These are phyloP conservation scores for Hafferia zeledoni DNA, from an alignment of 2,797 vertebrate species.

Conservation along the genomic window DNA sequence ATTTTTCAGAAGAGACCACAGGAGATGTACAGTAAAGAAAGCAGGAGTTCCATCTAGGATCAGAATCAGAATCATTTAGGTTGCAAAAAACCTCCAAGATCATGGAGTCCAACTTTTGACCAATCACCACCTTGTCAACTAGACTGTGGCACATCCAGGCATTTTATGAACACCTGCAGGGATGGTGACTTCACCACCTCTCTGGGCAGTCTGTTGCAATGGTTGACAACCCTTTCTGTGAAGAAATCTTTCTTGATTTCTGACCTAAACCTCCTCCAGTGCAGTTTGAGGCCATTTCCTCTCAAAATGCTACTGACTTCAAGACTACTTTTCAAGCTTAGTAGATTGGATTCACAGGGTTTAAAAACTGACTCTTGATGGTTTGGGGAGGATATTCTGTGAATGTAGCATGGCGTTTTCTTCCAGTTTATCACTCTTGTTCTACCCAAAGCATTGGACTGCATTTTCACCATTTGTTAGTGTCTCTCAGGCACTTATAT, in stretches of 20 bases:
- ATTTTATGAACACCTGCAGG: neutral
- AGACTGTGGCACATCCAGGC: neutral
- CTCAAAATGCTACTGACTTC: neutral
- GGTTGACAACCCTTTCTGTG: neutral
- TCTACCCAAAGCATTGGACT: neutral
- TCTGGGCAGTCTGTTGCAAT: neutral
- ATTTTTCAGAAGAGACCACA: neutral
- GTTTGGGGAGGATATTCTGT: neutral
- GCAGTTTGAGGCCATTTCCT: neutral
- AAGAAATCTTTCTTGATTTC: neutral
- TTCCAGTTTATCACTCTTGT: neutral
- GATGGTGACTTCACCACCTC: neutral
- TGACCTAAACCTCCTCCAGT: neutral
- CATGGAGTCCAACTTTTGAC: too few relatives aligned
- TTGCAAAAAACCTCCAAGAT: neutral
- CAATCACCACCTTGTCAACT: neutral
- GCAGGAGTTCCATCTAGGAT: neutral
- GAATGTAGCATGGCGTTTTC: neutral
- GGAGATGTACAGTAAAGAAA: neutral
- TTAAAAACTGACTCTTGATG: neutral
- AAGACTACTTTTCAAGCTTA: neutral
- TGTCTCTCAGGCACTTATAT: neutral
- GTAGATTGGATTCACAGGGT: neutral
- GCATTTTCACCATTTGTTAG: neutral
- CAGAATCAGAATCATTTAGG: neutral